Conservation (phyloP, 1,140 invertebrate genomes). For the Onthophagus taurus region DNA sequence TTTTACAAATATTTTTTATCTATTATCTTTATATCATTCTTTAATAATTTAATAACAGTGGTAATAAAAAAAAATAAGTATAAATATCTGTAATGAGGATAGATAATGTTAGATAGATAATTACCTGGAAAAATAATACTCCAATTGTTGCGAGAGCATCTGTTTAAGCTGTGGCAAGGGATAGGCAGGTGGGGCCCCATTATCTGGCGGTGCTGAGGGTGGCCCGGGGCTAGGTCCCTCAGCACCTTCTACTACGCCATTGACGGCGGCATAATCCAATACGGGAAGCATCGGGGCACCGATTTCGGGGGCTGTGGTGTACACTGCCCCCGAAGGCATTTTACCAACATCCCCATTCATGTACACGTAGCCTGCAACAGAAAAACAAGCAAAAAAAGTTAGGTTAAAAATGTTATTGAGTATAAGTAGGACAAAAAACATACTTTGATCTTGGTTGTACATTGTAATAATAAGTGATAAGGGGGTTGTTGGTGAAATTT, state of each 20-base stretch:
- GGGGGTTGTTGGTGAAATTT: too few relatives aligned
- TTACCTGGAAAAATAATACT: constrained; percentile 84
- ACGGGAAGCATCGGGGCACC: constrained; percentile 19
- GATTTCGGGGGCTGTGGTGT: constrained; percentile 39
- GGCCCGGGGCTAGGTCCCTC: constrained; percentile 27
- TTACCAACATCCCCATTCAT: constrained; percentile 70
- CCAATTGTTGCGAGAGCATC: constrained; percentile 72
- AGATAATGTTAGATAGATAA: too few relatives aligned
- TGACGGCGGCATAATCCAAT: constrained; percentile 25
- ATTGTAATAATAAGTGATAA: too few relatives aligned
- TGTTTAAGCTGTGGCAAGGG: constrained; percentile 67
- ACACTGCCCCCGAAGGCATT: constrained; percentile 56
- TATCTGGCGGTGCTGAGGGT: constrained; percentile 25
- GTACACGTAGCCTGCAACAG: constrained; percentile 56
- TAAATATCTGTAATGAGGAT: too few relatives aligned
- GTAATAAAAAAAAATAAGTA: too few relatives aligned
- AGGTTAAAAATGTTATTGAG: too few relatives aligned
- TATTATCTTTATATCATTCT: too few relatives aligned
- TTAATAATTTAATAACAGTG: too few relatives aligned
- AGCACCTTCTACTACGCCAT: constrained; percentile 34
- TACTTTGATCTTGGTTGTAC: too few relatives aligned
- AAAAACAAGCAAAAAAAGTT: too few relatives aligned
- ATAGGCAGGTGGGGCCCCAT: constrained; percentile 34
- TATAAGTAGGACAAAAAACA: too few relatives aligned
- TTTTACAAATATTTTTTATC: too few relatives aligned